Conservation (phyloP, 2,113 vertebrate species). For the Erythrolamprus reginae region DNA sequence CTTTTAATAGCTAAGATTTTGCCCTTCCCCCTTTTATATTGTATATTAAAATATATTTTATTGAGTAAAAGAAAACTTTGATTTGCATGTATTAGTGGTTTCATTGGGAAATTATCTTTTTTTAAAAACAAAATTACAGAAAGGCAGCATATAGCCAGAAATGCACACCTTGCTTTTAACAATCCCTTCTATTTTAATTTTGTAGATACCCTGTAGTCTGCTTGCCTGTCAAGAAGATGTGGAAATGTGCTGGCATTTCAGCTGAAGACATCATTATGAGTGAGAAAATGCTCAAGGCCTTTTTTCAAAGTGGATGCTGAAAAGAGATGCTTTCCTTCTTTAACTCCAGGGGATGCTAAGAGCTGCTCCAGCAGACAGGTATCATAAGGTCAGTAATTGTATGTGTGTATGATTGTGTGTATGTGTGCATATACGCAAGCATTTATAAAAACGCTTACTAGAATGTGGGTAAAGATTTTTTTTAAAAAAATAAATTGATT, state of each 20-base stretch:
- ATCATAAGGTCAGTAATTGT: conserved; percentile 51
- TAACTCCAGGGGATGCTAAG: conserved; percentile 67
- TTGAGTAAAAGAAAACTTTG: conserved; percentile 36
- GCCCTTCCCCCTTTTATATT: conserved; percentile 38
- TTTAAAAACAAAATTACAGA: conserved; percentile 17
- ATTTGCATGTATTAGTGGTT: conserved; percentile 26
- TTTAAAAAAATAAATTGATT: not conserved
- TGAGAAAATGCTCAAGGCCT: conserved; percentile 67
- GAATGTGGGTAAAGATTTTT: conserved; percentile 25
- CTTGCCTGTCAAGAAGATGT: conserved; percentile 68
- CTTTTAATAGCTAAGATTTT: conserved; percentile 58
- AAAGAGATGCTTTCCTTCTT: conserved; percentile 60
- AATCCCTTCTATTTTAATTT: conserved; percentile 74
- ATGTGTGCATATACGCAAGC: not conserved
- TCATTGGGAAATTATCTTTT: conserved; percentile 57
- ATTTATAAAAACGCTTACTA: conserved; percentile 20
- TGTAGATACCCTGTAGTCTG: conserved; percentile 66
- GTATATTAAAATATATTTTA: conserved; percentile 46
- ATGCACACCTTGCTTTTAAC: conserved; percentile 67
- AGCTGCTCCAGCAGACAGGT: conserved; percentile 60
- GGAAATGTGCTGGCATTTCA: conserved; percentile 66
- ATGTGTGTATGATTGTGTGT: not conserved
- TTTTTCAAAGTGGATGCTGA: conserved; percentile 68
- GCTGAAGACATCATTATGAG: conserved; percentile 68
- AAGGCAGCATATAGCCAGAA: conserved; percentile 55